A percentile compares a stretch with the other conserved stretches of the same genome.
phyloP scores from a whole-genome alignment of 1,140 invertebrate genomes.

The Eupeodes corollae region DNA sequence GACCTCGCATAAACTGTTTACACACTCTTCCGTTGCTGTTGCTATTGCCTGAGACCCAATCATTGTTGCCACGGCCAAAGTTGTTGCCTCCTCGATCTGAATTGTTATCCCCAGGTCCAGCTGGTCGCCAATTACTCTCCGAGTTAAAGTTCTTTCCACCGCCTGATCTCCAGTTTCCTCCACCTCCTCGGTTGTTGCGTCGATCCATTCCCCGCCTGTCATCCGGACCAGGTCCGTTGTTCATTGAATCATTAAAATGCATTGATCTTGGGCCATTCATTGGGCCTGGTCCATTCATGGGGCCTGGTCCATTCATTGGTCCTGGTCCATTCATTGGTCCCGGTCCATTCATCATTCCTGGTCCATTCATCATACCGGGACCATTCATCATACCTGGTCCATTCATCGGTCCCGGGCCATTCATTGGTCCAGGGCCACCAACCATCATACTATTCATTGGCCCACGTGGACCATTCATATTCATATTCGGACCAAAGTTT shows the following conservation, averaged over 20 bases:
- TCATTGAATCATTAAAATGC: conserved; percentile 16
- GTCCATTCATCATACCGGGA: conserved; percentile 3
- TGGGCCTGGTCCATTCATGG: background rate
- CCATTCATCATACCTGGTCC: background rate
- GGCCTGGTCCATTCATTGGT: background rate
- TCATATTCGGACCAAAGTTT: background rate
- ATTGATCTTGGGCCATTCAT: background rate
- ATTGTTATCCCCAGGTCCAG: conserved; percentile 6
- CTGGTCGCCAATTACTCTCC: conserved; percentile 6
- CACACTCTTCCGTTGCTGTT: conserved; percentile 46
- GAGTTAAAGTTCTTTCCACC: conserved; percentile 9
- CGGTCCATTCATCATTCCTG: conserved; percentile 13
- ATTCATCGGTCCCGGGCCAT: conserved; percentile 9
- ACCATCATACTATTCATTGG: conserved; percentile 11
- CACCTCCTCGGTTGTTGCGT: conserved; percentile 28
- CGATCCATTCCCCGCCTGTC: conserved; percentile 7
- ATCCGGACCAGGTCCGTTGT: conserved; percentile 5
- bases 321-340: conserved; percentile 7
- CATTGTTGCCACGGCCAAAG: conserved; percentile 36
- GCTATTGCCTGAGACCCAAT: conserved; percentile 41
- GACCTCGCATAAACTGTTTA: conserved; percentile 65
- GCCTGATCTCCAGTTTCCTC: conserved; percentile 30
- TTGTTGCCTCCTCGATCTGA: conserved; percentile 13
- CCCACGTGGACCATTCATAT: background rate
- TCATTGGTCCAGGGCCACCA: conserved; percentile 10